phyloP scores from a whole-genome alignment of 2,888 invertebrate species.

The Bembecia ichneumoniformis region DNA sequence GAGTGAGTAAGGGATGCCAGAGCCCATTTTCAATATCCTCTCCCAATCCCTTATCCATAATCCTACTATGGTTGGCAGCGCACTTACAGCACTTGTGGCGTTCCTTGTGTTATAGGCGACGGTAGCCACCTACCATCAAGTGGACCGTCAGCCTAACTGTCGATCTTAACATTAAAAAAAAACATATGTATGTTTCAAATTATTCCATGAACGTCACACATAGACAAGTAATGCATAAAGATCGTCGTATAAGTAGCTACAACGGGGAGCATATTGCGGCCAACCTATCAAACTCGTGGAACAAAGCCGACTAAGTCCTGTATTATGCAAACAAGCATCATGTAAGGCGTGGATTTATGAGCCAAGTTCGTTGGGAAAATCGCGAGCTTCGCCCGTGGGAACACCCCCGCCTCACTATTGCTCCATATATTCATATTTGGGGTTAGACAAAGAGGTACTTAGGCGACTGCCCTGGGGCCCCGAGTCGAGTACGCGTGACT shows the following conservation, averaged over 20 bases:
- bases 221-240: background rate
- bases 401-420: constrained; percentile 39
- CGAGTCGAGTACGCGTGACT: constrained; percentile 20
- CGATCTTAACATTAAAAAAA: too few relatives aligned
- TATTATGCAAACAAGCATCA: constrained; percentile 72
- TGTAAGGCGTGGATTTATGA: constrained; percentile 69
- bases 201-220: too few relatives aligned
- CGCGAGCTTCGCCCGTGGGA: constrained; percentile 48
- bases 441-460: constrained; percentile 28
- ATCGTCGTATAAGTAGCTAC: background rate
- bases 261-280: background rate
- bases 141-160: too few relatives aligned
- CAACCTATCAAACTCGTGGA: constrained; percentile 58
- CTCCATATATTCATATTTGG: constrained; percentile 63
- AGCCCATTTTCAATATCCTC: too few relatives aligned
- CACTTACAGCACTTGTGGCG: too few relatives aligned
- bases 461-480: constrained; percentile 18
- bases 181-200: too few relatives aligned
- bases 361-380: constrained; percentile 61
- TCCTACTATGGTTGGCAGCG: too few relatives aligned
- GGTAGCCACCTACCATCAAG: too few relatives aligned
- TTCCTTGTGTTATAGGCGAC: too few relatives aligned
- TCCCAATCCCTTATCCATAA: too few relatives aligned
- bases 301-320: constrained; percentile 65
- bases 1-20: too few relatives aligned